A percentile compares a stretch with the other conserved stretches of the same genome.
Conservation (phyloP, 2,113 vertebrate species). For the Petrocephalus zakoni region DNA sequence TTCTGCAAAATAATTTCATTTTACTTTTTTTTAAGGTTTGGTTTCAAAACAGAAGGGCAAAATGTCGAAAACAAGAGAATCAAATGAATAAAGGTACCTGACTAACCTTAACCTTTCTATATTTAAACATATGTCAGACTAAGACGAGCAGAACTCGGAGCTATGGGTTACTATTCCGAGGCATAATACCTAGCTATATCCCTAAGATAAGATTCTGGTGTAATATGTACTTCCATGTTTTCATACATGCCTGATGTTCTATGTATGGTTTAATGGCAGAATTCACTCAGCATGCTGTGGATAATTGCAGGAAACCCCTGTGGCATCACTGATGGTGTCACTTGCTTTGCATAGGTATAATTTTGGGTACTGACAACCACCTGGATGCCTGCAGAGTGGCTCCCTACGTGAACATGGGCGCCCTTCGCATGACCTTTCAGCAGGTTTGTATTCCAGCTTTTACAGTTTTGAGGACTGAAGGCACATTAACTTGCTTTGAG, state of each 20-base stretch:
- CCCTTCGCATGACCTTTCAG: slow-evolving; percentile 94
- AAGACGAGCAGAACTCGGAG: not conserved
- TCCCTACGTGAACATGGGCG: slow-evolving; percentile 97
- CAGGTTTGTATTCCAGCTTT: slow-evolving; percentile 68
- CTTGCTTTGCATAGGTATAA: slow-evolving; percentile 72
- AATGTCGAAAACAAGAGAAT: slow-evolving; percentile 94
- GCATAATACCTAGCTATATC: not conserved
- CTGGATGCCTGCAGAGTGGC: slow-evolving; percentile 94
- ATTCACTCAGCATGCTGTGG: not conserved
- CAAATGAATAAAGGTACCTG: slow-evolving; percentile 94
- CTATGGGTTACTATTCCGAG: not conserved
- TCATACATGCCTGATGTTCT: not conserved
- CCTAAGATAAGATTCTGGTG: not conserved
- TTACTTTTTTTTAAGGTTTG: slow-evolving; percentile 70
- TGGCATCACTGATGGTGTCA: not conserved
- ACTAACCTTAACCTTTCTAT: not conserved
- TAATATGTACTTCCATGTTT: not conserved
- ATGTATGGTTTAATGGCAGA: not conserved
- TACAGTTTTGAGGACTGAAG: not conserved
- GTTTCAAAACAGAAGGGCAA: slow-evolving; percentile 97
- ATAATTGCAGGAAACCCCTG: not conserved
- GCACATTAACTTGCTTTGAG: not conserved
- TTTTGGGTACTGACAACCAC: slow-evolving; percentile 87
- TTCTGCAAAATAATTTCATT: slow-evolving; percentile 2
- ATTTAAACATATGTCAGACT: not conserved